Evolutionary conservation across 2,888 invertebrate genomes (phyloP), one percentile per base, ranked within the genome.

Genomic region (Drosophila mimica): DNA sequence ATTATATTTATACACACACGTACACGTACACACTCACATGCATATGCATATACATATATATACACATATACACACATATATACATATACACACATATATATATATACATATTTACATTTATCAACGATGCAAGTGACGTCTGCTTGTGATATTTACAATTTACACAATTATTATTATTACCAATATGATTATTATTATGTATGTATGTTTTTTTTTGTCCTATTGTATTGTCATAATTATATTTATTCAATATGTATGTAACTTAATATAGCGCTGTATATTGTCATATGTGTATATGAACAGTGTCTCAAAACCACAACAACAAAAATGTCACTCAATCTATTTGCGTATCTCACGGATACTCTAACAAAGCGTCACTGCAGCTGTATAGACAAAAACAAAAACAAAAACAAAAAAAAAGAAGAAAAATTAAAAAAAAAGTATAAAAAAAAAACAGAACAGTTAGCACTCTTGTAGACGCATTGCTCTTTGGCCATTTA

Each of bases 71-170:
- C 20, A 66, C 9, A 49, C 51, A 56, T 15, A 60, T 15, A 17
- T 20, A 67, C 31, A 58, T 17, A 54, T 8, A 40, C 6, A 64
- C 17, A 65, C 2, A 56, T 9, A 59, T 30, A 73, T 20, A 60
- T 30, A 64, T 25, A 70, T 59, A 72, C 53, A 77, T 70, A 68
- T 73, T 70, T 74, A 77, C 70, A 83, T 81, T 82, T 86, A 86
- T 87, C 81, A 86, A 84, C 83, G 85, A 84, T 86, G 88, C 88
- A 88, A 88, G 87, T 88, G 88, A 88, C 74, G 87, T 87, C 84
- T 87, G 84, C 88, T 88, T 88, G 88, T 88, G 87, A 87, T 87
- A 87, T 87, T 87, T 87, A 87, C 87, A 87, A 87, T 88, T 87
- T 88, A 86, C 82, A 87, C 82, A 70, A 82, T 82, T 87, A 83